Evolutionary conservation across 2,113 vertebrate species (phyloP), one percentile per base, ranked within the genome.

Genomic region (Narcine bancroftii): DNA sequence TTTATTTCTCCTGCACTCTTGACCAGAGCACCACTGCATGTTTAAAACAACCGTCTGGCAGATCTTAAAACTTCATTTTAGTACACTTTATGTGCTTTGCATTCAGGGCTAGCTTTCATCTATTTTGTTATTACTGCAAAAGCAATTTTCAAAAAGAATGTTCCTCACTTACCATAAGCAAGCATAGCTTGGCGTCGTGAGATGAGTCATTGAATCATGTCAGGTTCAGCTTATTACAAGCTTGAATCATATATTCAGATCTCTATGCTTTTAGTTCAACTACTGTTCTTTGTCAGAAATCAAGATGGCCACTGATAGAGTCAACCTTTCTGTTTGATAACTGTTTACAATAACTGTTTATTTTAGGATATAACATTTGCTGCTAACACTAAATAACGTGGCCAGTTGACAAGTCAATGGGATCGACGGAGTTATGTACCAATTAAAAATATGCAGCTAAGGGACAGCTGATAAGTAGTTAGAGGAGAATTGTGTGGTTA

Each of bases 171-270:
- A 60, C 81, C 33, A 21, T 36, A n/a, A 63, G 33, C 33, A 85
- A 33, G 13, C 50, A 85, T 33, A 36, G 33, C 33, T 60, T 26
- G 47, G 3, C 4, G 26, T 87, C 29, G 81, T 36, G 53, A 36
- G 81, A 85, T 85, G 81, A 85, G 81, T 85, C 50, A 85, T n/a
- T 60, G 33, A 36, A 63, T 87, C 53, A 36, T 87, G 33, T 63
- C 53, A 63, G 19, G 24, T 33, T 7, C 6, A 7, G 33, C 33
- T 63, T 60, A 87, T n/a, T 60, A 36, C 81, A 60, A 63, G n/a
- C 53, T 39, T 87, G 33, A 87, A 87, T 60, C 53, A 60, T 39
- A 19, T 36, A 63, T 56, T 85, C 81, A 85, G 29, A 85, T 36
- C 29, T 85, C 50, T 81, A 6, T 60, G 50, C 50, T 19, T 87